Evolutionary conservation across 23 tunicate genomes (phyloP).

Genomic region (Clavelina lepadiformis): DNA sequence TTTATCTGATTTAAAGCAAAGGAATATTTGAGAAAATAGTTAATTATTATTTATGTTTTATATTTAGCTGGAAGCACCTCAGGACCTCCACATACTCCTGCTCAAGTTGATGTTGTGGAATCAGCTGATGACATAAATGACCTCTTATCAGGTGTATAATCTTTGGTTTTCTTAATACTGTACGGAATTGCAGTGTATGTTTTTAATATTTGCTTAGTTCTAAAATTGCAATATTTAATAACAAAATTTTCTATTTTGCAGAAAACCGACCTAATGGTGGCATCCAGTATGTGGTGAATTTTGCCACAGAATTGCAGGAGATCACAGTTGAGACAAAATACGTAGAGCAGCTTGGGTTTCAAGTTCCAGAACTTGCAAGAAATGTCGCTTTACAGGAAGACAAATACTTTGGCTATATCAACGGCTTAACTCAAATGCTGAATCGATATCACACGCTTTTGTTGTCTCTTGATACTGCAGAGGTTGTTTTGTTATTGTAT

Average conservation of each 20-base stretch:
- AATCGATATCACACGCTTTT: conserved; percentile 82
- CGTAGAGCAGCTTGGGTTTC: conserved; percentile 96
- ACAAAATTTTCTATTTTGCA: too few species aligned
- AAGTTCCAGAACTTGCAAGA: conserved; percentile 82
- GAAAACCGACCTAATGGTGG: too few species aligned
- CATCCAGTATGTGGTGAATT: conserved; percentile 73
- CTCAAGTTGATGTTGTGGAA: conserved; percentile 22
- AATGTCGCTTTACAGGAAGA: conserved; percentile 96
- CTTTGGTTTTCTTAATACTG: not conserved
- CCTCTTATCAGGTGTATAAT: not conserved
- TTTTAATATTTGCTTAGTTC: too few species aligned
- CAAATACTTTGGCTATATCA: conserved; percentile 77
- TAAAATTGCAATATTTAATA: too few species aligned
- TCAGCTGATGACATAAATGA: conserved; percentile 33
- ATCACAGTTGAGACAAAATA: conserved; percentile 89
- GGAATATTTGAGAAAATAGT: not conserved
- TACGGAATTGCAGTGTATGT: not conserved
- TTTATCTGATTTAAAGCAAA: not conserved
- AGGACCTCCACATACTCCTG: conserved; percentile 35
- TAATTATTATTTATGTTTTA: not conserved
- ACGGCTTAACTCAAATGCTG: conserved; percentile 75
- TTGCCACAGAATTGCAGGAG: conserved; percentile 81
- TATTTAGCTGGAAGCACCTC: conserved; percentile 29
- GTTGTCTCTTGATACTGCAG: conserved; percentile 68
- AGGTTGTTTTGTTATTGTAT: conserved; percentile 22